Evolutionary conservation across 1,140 invertebrate genomes (phyloP).

Genomic region (Scaptomyza hsui): DNA sequence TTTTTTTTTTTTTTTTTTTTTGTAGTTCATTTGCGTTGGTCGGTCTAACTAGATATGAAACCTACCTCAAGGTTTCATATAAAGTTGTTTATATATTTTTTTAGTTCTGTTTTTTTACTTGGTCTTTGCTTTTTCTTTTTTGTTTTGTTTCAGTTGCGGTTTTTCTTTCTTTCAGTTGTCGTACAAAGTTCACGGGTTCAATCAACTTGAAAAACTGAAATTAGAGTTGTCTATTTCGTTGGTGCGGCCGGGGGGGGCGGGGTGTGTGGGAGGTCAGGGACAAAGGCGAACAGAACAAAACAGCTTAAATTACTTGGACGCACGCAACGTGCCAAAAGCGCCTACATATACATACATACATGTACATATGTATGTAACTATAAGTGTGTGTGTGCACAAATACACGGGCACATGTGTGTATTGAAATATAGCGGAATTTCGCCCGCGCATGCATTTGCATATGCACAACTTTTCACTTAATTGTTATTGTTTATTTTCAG

Average conservation of each 20-base stretch:
- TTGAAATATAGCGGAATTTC: not conserved
- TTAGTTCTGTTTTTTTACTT: conserved; percentile 1
- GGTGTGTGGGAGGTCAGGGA: not conserved
- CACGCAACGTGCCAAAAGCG: not conserved
- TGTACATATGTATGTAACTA: not conserved
- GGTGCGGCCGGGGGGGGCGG: too few species aligned
- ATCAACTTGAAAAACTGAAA: conserved; percentile 65
- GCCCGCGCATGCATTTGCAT: conserved; percentile 3
- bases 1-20: conserved; percentile 15
- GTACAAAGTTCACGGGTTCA: conserved; percentile 64
- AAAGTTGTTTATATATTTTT: conserved; percentile 25
- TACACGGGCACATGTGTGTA: too few species aligned
- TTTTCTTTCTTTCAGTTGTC: conserved; percentile 7
- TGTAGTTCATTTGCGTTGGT: not conserved
- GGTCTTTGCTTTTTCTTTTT: not conserved
- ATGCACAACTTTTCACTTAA: conserved; percentile 18
- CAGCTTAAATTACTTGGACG: conserved; percentile 41
- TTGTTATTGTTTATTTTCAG: conserved; percentile 32
- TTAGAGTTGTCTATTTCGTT: conserved; percentile 34
- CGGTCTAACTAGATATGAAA: conserved; percentile 68
- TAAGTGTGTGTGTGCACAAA: too few species aligned
- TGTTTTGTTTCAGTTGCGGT: conserved; percentile 23
- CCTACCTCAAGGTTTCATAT: conserved; percentile 48
- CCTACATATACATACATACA: not conserved
- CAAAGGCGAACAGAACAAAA: conserved; percentile 5